Percentiles rank a stretch among this genome's conserved stretches.
These are phyloP conservation scores for Nephotettix cincticeps DNA, from an alignment of 1,140 invertebrate genomes.

Conservation along the genomic window DNA sequence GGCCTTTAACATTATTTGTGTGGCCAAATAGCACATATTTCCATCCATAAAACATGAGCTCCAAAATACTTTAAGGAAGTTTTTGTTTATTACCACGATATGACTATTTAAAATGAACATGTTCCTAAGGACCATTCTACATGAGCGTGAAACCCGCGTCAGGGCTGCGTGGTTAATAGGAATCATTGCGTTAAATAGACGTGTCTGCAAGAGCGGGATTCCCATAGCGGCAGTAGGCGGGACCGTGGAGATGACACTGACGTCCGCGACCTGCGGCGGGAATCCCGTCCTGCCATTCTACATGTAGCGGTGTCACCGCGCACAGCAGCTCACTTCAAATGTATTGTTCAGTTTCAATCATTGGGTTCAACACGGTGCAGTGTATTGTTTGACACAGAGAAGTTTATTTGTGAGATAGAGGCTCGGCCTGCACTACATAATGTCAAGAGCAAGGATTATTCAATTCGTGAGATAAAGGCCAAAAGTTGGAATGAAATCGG, in stretches of 20 bases:
- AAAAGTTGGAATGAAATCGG: neutral
- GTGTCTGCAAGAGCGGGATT: neutral
- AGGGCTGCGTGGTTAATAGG: neutral
- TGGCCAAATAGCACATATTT: too few relatives aligned
- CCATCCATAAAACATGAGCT: too few relatives aligned
- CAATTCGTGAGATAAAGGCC: too few relatives aligned
- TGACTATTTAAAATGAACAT: too few relatives aligned
- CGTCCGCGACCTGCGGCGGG: neutral
- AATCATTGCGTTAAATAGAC: neutral
- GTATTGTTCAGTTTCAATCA: neutral
- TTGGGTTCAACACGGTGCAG: neutral
- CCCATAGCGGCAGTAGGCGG: neutral
- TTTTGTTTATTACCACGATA: too few relatives aligned
- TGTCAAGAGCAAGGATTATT: too few relatives aligned
- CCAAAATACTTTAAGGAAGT: too few relatives aligned
- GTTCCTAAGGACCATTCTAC: conserved; percentile 8
- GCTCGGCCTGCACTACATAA: neutral
- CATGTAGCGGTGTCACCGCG: conserved; percentile 1
- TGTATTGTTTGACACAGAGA: neutral
- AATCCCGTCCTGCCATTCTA: conserved; percentile 5
- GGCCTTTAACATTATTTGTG: too few relatives aligned
- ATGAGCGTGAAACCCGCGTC: conserved; percentile 7
- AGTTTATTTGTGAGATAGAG: conserved; percentile 2
- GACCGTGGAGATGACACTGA: neutral
- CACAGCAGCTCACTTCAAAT: conserved; percentile 3